Evolutionary conservation across 2,797 vertebrate genomes (phyloP).

Genomic region (Rhinoraja longicauda): DNA sequence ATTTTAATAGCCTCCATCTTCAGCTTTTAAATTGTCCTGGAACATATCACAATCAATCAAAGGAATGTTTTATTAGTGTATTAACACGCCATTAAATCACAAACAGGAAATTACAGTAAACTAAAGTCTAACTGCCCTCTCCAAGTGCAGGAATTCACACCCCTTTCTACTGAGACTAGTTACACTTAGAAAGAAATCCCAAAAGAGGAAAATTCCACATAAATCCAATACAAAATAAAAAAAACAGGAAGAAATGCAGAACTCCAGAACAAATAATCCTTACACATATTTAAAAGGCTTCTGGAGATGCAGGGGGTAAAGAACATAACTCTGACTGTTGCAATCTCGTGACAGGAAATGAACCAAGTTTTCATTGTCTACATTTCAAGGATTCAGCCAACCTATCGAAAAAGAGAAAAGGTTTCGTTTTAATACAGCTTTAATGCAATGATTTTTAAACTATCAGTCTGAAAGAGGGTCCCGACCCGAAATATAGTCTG

Average conservation of each 20-base stretch:
- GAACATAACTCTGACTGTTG: background rate
- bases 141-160: background rate
- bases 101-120: background rate
- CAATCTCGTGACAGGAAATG: background rate
- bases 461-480: too few species aligned
- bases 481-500: too few species aligned
- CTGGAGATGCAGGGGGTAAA: background rate
- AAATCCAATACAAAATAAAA: slow-evolving; percentile 19
- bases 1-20: too few species aligned
- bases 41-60: background rate
- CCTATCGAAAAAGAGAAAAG: slow-evolving; percentile 55
- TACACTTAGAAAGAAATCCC: background rate
- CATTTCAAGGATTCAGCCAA: slow-evolving; percentile 90
- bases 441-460: too few species aligned
- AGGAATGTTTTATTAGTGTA: slow-evolving; percentile 34
- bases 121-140: background rate
- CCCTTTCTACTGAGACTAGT: background rate
- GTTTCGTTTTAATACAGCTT: slow-evolving; percentile 20
- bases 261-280: background rate
- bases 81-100: background rate
- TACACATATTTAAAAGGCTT: background rate
- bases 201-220: background rate
- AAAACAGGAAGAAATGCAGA: background rate
- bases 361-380: slow-evolving; percentile 70
- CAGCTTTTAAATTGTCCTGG: background rate